A percentile compares a stretch with the other conserved stretches of the same genome.
These are phyloP conservation scores for Phalacrocorax brasilianus DNA, from an alignment of 2,113 vertebrate species.

Conservation along the genomic window DNA sequence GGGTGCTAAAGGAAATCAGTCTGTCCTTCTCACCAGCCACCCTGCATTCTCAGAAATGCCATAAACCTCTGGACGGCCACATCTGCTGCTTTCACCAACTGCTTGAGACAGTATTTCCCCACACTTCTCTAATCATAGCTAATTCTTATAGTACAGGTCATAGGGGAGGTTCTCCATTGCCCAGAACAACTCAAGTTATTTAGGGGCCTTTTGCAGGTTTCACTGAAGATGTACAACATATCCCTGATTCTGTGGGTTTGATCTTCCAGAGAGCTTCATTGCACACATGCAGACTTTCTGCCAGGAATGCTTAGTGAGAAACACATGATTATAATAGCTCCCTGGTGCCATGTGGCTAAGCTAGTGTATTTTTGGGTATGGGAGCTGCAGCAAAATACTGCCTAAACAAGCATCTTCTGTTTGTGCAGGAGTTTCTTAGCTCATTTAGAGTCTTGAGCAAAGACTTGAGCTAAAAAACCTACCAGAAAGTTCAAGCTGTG, in stretches of 20 bases:
- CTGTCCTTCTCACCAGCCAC: not conserved
- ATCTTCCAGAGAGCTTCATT: not conserved
- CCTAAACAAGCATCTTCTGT: not conserved
- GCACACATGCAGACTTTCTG: not conserved
- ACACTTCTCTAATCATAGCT: not conserved
- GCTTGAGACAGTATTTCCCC: not conserved
- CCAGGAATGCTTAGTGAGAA: not conserved
- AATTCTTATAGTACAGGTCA: not conserved
- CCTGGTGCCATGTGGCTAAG: not conserved
- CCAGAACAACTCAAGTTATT: not conserved
- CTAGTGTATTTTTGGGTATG: not conserved
- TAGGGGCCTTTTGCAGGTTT: not conserved
- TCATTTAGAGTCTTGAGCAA: not conserved
- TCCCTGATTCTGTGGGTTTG: not conserved
- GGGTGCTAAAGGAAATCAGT: not conserved
- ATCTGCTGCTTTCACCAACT: not conserved
- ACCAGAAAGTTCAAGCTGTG: not conserved
- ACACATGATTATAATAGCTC: not conserved
- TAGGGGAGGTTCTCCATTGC: not conserved
- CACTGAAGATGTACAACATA: not conserved
- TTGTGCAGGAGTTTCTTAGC: not conserved
- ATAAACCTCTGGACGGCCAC: rapidly evolving
- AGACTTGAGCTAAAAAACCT: not conserved
- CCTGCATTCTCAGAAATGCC: not conserved
- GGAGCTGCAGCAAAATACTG: not conserved